Percentiles rank a stretch among this genome's conserved stretches.
Conservation (phyloP, 2,888 invertebrate genomes). For the Lasioglossum villosulum region DNA sequence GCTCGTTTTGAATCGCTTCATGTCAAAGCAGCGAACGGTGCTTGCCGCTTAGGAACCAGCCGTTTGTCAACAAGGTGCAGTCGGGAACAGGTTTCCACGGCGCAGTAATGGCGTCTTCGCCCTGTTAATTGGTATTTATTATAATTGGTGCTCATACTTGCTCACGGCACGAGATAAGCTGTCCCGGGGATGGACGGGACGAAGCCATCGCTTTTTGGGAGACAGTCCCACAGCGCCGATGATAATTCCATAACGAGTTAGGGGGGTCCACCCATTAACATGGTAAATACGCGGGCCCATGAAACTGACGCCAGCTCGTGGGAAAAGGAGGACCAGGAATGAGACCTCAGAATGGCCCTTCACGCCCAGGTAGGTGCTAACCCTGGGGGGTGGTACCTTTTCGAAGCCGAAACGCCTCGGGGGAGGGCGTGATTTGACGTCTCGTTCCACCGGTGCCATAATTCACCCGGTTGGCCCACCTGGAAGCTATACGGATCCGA, state of each 20-base stretch:
- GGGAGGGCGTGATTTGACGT: constrained; percentile 78
- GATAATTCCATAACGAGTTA: constrained; percentile 80
- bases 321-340: constrained; percentile 65
- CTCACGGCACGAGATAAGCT: constrained; percentile 68
- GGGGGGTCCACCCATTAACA: constrained; percentile 77
- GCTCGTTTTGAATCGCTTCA: constrained; percentile 21
- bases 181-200: constrained; percentile 53
- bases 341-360: constrained; percentile 66
- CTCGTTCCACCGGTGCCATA: constrained; percentile 73
- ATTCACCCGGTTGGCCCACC: constrained; percentile 72
- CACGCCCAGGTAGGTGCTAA: constrained; percentile 71
- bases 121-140: constrained; percentile 84
- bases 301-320: constrained; percentile 72
- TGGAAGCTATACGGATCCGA: constrained; percentile 47
- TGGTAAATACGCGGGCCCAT: constrained; percentile 70
- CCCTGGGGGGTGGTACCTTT: constrained; percentile 53
- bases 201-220: constrained; percentile 54
- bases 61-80: constrained; percentile 65
- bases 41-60: constrained; percentile 35
- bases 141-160: constrained; percentile 82
- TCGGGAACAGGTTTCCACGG: constrained; percentile 66
- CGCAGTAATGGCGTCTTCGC: constrained; percentile 76
- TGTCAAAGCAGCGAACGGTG: constrained; percentile 51
- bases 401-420: constrained; percentile 58
- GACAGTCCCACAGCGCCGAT: constrained; percentile 45